Evolutionary conservation across 2,113 vertebrate genomes (phyloP).

Genomic region (Triplophysa siluroides): DNA sequence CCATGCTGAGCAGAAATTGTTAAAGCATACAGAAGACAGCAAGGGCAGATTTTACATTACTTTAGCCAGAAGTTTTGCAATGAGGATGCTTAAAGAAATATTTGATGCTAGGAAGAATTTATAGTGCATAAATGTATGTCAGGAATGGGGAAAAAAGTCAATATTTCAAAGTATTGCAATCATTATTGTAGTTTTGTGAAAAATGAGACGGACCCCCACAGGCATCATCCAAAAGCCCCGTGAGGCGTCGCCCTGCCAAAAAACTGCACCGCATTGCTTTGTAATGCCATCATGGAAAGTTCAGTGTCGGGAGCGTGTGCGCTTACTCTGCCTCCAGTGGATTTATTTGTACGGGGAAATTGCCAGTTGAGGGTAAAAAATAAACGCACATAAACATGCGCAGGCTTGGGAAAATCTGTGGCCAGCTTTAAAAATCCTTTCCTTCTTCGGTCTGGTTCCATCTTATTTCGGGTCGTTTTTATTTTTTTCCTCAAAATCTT

Average conservation of each 20-base stretch:
- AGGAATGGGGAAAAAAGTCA: too few species aligned
- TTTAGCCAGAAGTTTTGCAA: not conserved
- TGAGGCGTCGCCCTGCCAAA: constrained; percentile 21
- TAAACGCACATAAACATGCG: constrained; percentile 13
- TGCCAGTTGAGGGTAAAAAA: constrained; percentile 35
- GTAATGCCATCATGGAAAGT: constrained; percentile 58
- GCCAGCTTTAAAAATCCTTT: constrained; percentile 42
- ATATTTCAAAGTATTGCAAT: too few species aligned
- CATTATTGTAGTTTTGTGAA: too few species aligned
- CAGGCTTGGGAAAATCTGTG: constrained; percentile 40
- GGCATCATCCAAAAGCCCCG: constrained; percentile 1
- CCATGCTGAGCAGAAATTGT: constrained; percentile 7
- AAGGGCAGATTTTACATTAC: not conserved
- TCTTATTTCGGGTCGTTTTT: not conserved
- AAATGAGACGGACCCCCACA: not conserved
- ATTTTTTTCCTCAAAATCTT: not conserved
- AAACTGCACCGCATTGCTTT: constrained; percentile 40
- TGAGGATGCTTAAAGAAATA: not conserved
- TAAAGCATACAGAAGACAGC: not conserved
- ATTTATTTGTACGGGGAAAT: constrained; percentile 46
- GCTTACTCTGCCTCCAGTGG: constrained; percentile 24
- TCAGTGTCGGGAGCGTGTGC: constrained; percentile 10
- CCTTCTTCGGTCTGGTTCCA: constrained; percentile 53
- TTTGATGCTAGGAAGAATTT: not conserved
- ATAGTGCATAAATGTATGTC: not conserved